Percentiles rank a stretch among this genome's conserved stretches.
phyloP scores from a whole-genome alignment of 2,888 invertebrate species.

The Microctonus brassicae region DNA sequence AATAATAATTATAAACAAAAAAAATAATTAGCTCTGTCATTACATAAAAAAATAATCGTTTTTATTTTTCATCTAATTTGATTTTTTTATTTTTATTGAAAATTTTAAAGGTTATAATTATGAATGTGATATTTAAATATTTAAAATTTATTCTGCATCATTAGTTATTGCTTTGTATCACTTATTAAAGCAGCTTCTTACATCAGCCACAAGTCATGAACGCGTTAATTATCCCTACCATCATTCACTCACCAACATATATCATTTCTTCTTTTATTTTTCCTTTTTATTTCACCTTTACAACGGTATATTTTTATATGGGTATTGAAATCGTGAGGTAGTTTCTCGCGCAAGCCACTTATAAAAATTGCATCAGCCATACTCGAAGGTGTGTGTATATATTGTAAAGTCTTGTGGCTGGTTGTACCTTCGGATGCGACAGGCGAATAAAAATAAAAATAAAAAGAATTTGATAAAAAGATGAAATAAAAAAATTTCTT shows the following conservation, averaged over 20 bases:
- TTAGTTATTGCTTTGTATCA: slow-evolving; percentile 6
- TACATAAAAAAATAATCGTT: no score
- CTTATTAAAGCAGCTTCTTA: slow-evolving; percentile 27
- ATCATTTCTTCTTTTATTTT: slow-evolving; percentile 26
- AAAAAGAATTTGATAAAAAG: background rate
- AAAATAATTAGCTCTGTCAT: no score
- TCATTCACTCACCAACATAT: background rate
- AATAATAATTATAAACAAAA: no score
- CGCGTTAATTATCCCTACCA: slow-evolving; percentile 46
- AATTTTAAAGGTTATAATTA: no score
- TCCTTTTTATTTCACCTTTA: slow-evolving; percentile 20
- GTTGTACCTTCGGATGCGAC: background rate
- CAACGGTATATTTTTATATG: background rate
- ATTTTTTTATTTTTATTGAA: no score
- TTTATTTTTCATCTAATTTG: no score
- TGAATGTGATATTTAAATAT: no score
- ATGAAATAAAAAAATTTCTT: background rate
- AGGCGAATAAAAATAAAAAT: background rate
- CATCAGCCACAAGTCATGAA: slow-evolving; percentile 35
- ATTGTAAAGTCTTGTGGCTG: background rate
- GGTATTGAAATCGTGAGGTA: slow-evolving; percentile 12
- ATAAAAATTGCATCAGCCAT: slow-evolving; percentile 47
- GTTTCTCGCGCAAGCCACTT: slow-evolving; percentile 27
- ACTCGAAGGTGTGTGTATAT: slow-evolving; percentile 23
- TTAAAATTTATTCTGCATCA: slow-evolving; percentile 5